Evolutionary conservation across 2,888 invertebrate species (phyloP).

Genomic region (Tenthredo livida): DNA sequence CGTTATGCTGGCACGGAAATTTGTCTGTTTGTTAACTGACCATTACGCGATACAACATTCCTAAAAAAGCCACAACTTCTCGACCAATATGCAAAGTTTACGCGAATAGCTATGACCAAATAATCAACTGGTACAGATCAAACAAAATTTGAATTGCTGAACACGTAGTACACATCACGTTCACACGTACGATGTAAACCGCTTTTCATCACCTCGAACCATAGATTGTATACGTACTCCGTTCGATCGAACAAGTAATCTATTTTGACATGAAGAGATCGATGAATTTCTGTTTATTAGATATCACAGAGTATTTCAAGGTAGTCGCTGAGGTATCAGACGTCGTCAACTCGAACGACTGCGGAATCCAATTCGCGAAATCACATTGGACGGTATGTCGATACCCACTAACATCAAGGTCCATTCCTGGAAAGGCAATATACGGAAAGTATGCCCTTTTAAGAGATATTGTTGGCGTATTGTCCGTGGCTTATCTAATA

Average conservation of each 20-base stretch:
- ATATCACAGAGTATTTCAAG: not conserved
- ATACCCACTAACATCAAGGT: not conserved
- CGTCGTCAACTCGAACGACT: slow-evolving; percentile 5
- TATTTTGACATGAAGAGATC: not conserved
- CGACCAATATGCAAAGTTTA: not conserved
- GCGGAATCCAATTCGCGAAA: slow-evolving; percentile 23
- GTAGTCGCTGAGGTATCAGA: not conserved
- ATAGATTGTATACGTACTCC: not conserved
- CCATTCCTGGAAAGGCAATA: slow-evolving; percentile 7
- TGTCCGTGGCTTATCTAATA: slow-evolving; percentile 2
- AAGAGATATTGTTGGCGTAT: not conserved
- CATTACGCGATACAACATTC: slow-evolving; percentile 35
- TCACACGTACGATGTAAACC: not conserved
- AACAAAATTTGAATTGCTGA: slow-evolving; percentile 13
- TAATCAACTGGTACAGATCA: not conserved
- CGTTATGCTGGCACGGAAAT: not conserved
- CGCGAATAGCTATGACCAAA: not conserved
- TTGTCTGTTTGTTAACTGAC: slow-evolving; percentile 18
- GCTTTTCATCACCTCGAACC: not conserved
- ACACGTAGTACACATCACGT: not conserved
- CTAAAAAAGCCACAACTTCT: not conserved
- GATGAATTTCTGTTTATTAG: not conserved
- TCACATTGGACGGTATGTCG: slow-evolving; percentile 1
- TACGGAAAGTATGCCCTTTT: not conserved
- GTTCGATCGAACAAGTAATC: not conserved